Evolutionary conservation across 2,797 vertebrate species (phyloP).

Genomic region (Onychomys arenicola): DNA sequence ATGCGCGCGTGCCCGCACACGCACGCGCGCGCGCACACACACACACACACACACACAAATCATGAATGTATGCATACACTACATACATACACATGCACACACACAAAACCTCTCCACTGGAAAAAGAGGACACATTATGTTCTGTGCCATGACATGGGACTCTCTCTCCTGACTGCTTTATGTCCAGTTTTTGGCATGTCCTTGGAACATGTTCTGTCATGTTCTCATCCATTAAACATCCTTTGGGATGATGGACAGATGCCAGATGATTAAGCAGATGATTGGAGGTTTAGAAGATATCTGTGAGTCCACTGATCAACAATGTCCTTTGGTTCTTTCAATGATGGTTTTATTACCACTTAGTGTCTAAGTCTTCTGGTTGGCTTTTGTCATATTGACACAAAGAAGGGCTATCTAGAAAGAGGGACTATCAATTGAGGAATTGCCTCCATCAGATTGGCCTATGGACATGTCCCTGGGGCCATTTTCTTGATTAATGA

Average conservation of each 20-base stretch:
- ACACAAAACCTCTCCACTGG: background rate
- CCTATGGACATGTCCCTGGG: no score
- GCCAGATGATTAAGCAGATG: slow-evolving; percentile 20
- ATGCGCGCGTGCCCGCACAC: background rate
- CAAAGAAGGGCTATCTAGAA: background rate
- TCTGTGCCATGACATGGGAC: background rate
- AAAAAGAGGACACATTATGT: background rate
- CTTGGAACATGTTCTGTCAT: background rate
- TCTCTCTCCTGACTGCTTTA: background rate
- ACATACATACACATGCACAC: background rate
- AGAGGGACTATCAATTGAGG: background rate
- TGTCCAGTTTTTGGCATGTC: background rate
- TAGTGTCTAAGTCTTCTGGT: background rate
- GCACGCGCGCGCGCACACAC: background rate
- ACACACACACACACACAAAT: background rate
- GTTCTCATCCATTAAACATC: slow-evolving; percentile 14
- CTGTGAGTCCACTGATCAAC: background rate
- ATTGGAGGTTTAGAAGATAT: background rate
- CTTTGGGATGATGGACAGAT: background rate
- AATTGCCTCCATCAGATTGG: background rate
- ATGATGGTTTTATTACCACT: slow-evolving; percentile 29
- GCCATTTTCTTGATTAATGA: background rate
- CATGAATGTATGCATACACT: no score
- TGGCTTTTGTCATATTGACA: background rate
- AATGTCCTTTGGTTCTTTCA: slow-evolving; percentile 32